These are phyloP conservation scores for Chanos chanos DNA, from an alignment of 2,797 vertebrate species.

Conservation along the genomic window DNA sequence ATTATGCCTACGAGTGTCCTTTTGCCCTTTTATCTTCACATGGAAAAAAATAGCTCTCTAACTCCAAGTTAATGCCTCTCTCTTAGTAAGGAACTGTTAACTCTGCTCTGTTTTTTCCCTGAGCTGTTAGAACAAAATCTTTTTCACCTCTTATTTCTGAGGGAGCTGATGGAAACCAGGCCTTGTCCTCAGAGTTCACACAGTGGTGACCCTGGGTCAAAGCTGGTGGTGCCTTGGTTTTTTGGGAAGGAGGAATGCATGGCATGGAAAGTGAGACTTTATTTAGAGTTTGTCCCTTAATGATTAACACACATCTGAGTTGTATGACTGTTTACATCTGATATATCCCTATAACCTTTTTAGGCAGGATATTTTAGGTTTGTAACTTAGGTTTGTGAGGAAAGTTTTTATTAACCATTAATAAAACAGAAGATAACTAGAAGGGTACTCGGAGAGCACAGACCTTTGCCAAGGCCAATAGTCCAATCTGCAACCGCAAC, in stretches of 20 bases:
- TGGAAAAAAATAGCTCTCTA: too few species aligned
- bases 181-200: neutral
- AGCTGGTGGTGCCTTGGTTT: neutral
- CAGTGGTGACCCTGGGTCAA: neutral
- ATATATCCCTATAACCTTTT: too few species aligned
- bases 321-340: too few species aligned
- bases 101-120: neutral
- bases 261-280: neutral
- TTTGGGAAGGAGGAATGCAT: neutral
- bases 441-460: too few species aligned
- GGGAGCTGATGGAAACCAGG: constrained; percentile 1
- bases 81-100: constrained; percentile 4
- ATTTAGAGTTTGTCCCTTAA: neutral
- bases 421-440: too few species aligned
- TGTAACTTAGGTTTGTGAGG: too few species aligned
- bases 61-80: too few species aligned
- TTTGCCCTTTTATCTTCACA: constrained; percentile 12
- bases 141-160: neutral
- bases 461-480: too few species aligned
- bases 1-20: constrained; percentile 1
- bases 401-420: too few species aligned
- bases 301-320: too few species aligned
- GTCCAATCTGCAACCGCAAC: too few species aligned
- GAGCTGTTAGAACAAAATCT: neutral
- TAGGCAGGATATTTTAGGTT: too few species aligned